phyloP scores from a whole-genome alignment of 2,797 vertebrate species.

The Margarornis squamiger region DNA sequence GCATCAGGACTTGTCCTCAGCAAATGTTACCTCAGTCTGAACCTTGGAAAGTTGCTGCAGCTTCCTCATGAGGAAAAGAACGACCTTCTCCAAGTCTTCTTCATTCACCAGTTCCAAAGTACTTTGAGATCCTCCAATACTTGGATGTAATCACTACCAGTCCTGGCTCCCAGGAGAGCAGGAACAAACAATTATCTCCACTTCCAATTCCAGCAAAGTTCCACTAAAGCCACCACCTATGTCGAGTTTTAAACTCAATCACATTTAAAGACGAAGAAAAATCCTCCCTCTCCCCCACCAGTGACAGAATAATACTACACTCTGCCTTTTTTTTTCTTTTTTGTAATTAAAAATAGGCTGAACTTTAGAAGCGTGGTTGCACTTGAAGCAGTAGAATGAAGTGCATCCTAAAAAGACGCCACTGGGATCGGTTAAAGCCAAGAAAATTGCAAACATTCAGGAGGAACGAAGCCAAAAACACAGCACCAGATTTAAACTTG shows the following conservation, averaged over 20 bases:
- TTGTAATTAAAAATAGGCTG: conserved; percentile 6
- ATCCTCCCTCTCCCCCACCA: neutral
- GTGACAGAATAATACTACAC: neutral
- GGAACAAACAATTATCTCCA: neutral
- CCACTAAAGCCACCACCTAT: neutral
- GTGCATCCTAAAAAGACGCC: conserved; percentile 55
- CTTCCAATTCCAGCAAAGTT: neutral
- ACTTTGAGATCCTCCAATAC: neutral
- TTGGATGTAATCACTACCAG: neutral
- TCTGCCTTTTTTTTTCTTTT: neutral
- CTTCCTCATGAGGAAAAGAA: neutral
- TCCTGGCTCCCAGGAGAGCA: neutral
- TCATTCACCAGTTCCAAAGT: neutral
- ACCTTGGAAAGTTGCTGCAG: neutral
- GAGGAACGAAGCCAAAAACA: conserved; percentile 30
- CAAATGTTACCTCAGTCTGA: neutral
- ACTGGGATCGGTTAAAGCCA: conserved; percentile 49
- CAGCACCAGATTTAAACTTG: conserved; percentile 41
- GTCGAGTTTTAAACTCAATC: neutral
- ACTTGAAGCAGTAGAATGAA: conserved; percentile 39
- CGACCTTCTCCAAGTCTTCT: neutral
- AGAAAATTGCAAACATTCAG: conserved; percentile 31
- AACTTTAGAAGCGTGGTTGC: neutral
- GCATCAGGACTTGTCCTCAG: neutral
- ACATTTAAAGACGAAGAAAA: neutral